Percentiles rank a stretch among this genome's conserved stretches.
These are phyloP conservation scores for Sminthopsis crassicaudata DNA, from an alignment of 2,113 vertebrate genomes.

Conservation along the genomic window DNA sequence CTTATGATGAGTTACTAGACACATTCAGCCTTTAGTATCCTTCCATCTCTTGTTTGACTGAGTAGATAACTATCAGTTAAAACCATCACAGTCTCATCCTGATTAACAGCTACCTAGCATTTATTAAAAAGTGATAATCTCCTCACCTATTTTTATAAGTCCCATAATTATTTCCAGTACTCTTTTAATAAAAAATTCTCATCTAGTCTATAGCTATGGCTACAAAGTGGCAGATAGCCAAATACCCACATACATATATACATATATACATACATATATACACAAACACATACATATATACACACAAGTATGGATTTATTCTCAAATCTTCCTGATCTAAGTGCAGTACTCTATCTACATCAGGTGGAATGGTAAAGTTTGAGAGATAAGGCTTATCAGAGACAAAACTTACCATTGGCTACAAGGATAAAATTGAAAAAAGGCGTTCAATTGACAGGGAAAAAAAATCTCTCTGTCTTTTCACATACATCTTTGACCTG, in stretches of 20 bases:
- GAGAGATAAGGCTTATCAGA: background rate
- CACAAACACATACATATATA: background rate
- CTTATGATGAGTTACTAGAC: background rate
- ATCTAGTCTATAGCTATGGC: background rate
- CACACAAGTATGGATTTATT: background rate
- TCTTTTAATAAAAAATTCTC: background rate
- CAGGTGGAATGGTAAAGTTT: background rate
- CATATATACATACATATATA: background rate
- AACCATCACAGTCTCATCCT: background rate
- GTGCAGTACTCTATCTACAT: background rate
- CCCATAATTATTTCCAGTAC: background rate
- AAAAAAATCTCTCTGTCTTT: background rate
- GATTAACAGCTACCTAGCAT: background rate
- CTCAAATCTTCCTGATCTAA: background rate
- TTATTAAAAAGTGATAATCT: background rate
- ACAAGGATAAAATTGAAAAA: background rate
- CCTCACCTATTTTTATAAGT: background rate
- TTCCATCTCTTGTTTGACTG: background rate
- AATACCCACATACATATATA: too few species aligned
- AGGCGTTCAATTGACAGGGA: too few species aligned
- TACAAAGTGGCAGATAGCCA: background rate
- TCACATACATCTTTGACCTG: background rate
- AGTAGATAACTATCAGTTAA: background rate
- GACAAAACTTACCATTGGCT: background rate
- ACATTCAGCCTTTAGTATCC: background rate